Evolutionary conservation across 2,888 invertebrate species (phyloP).

Genomic region (Blomia tropicalis): DNA sequence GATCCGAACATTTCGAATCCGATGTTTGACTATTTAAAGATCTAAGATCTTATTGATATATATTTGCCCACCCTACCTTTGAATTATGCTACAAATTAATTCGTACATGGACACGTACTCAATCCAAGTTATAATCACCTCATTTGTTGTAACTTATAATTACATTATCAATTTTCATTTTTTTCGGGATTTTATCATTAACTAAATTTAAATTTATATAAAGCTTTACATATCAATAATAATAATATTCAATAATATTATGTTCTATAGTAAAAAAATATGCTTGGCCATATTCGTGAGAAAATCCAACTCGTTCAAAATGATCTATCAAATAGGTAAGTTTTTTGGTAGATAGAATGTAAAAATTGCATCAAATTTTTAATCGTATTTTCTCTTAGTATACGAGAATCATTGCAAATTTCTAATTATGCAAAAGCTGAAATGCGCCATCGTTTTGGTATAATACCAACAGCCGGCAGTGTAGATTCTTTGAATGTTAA

Average conservation of each 20-base stretch:
- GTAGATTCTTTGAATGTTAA: not conserved
- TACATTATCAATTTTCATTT: not conserved
- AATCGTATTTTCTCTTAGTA: not conserved
- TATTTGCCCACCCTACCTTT: not conserved
- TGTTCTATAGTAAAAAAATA: not conserved
- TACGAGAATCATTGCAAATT: not conserved
- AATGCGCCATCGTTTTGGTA: too few relatives aligned
- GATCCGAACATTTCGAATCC: not conserved
- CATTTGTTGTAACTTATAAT: too few relatives aligned
- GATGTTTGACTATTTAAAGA: not conserved
- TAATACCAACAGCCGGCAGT: not conserved
- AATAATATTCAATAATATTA: not conserved
- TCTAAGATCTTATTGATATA: not conserved
- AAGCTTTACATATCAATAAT: not conserved
- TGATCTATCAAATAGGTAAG: not conserved
- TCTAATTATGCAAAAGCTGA: not conserved
- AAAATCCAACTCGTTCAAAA: not conserved
- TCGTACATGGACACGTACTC: not conserved
- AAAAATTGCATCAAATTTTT: too few relatives aligned
- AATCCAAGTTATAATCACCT: too few relatives aligned
- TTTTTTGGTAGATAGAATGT: not conserved
- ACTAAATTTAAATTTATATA: not conserved
- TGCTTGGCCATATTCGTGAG: not conserved
- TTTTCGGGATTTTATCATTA: slow-evolving; percentile 9
- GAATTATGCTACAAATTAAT: not conserved